Evolutionary conservation across 2,888 invertebrate species (phyloP).

Genomic region (Netelia inedita): DNA sequence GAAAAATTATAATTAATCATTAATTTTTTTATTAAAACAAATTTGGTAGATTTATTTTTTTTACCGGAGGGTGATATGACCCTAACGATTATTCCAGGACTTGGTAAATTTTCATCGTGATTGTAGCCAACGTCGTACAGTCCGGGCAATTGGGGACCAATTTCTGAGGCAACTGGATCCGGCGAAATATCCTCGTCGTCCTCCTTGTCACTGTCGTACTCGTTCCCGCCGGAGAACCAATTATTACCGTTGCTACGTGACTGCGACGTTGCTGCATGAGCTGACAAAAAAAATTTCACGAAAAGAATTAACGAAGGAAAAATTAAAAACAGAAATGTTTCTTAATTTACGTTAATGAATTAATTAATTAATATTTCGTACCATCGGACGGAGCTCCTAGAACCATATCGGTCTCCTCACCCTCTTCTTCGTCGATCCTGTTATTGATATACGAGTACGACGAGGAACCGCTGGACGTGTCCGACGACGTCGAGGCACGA

Average conservation of each 20-base stretch:
- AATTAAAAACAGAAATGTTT: not conserved
- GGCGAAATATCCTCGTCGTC: conserved; percentile 63
- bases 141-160: conserved; percentile 62
- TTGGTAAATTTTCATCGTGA: conserved; percentile 53
- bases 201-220: conserved; percentile 67
- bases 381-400: conserved; percentile 64
- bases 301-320: not conserved
- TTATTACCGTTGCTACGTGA: conserved; percentile 59
- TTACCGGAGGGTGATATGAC: conserved; percentile 62
- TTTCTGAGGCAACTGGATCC: conserved; percentile 56
- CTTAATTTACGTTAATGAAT: too few relatives aligned
- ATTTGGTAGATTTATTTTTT: not conserved
- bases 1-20: not conserved
- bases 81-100: conserved; percentile 62
- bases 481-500: conserved; percentile 57
- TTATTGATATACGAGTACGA: conserved; percentile 57
- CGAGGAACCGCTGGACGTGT: conserved; percentile 57
- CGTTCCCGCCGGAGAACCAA: conserved; percentile 61
- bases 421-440: conserved; percentile 70
- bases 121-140: conserved; percentile 53
- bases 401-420: conserved; percentile 69
- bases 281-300: conserved; percentile 16
- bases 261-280: conserved; percentile 52
- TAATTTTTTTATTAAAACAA: not conserved
- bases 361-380: conserved; percentile 19